Evolutionary conservation across 2,113 vertebrate species (phyloP).

Genomic region (Peromyscus californicus): DNA sequence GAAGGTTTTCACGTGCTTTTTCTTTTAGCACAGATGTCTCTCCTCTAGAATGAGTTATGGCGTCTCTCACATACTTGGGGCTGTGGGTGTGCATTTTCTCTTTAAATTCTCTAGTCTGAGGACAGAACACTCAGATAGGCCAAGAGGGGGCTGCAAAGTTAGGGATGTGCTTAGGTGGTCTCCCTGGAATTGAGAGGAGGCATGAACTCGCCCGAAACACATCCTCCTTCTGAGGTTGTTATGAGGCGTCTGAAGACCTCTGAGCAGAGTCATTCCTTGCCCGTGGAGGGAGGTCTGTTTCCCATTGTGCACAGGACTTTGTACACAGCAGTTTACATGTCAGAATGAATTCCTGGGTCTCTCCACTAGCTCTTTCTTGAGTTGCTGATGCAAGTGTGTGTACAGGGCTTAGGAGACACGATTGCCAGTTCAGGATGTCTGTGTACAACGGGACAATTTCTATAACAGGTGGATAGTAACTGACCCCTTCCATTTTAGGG

Average conservation of each 20-base stretch:
- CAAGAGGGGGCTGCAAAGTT: not conserved
- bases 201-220: not conserved
- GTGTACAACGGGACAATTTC: not conserved
- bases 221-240: not conserved
- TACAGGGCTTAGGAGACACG: not conserved
- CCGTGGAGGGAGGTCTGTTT: slow-evolving; percentile 27
- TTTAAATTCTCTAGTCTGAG: slow-evolving; percentile 40
- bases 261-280: not conserved
- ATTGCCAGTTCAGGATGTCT: slow-evolving; percentile 4
- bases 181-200: not conserved
- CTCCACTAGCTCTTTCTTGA: not conserved
- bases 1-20: slow-evolving; percentile 42
- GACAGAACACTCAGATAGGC: not conserved
- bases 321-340: slow-evolving; percentile 5
- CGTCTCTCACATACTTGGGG: slow-evolving; percentile 54
- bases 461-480: slow-evolving; percentile 48
- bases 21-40: slow-evolving; percentile 71
- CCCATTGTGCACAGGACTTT: not conserved
- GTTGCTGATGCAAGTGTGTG: not conserved
- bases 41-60: slow-evolving; percentile 50
- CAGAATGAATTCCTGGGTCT: slow-evolving; percentile 43
- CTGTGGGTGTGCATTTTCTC: slow-evolving; percentile 42
- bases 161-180: not conserved
- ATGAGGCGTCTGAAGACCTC: not conserved
- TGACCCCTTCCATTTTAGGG: slow-evolving; percentile 32